These are phyloP conservation scores for Phragmatobia fuliginosa DNA, from an alignment of 2,888 invertebrate species.

Conservation along the genomic window DNA sequence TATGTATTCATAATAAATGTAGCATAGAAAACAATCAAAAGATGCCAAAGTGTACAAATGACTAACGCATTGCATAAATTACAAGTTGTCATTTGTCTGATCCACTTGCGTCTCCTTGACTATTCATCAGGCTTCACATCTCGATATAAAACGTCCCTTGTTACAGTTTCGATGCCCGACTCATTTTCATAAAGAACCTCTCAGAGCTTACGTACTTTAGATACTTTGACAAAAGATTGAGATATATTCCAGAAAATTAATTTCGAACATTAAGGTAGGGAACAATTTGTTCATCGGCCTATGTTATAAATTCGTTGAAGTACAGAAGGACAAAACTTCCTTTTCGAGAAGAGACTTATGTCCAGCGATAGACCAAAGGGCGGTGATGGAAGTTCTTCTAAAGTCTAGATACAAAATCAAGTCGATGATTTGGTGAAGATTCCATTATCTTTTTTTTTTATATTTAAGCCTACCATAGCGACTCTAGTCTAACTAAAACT, in stretches of 20 bases:
- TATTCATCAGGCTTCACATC: slow-evolving; percentile 43
- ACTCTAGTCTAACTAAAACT: too few relatives aligned
- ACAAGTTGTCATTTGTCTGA: slow-evolving; percentile 29
- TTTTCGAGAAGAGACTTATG: too few relatives aligned
- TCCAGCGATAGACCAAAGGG: too few relatives aligned
- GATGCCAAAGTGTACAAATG: slow-evolving; percentile 18
- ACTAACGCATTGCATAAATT: slow-evolving; percentile 41
- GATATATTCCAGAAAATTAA: slow-evolving; percentile 20
- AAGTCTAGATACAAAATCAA: too few relatives aligned
- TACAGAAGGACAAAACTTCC: too few relatives aligned
- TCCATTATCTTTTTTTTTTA: too few relatives aligned
- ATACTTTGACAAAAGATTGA: slow-evolving; percentile 16
- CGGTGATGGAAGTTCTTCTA: too few relatives aligned
- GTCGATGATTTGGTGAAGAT: too few relatives aligned
- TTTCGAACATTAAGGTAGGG: background rate
- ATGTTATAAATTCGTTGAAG: too few relatives aligned
- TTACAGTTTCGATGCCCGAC: slow-evolving; percentile 28
- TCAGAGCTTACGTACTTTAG: slow-evolving; percentile 42
- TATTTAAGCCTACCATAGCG: too few relatives aligned
- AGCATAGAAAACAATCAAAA: slow-evolving; percentile 28
- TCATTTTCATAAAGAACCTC: slow-evolving; percentile 49
- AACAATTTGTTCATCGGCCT: background rate
- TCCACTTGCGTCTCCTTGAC: slow-evolving; percentile 39
- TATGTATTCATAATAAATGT: too few relatives aligned
- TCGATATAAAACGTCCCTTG: slow-evolving; percentile 22